These are phyloP conservation scores for Miniopterus natalensis DNA, from an alignment of 2,113 vertebrate genomes.

Conservation along the genomic window DNA sequence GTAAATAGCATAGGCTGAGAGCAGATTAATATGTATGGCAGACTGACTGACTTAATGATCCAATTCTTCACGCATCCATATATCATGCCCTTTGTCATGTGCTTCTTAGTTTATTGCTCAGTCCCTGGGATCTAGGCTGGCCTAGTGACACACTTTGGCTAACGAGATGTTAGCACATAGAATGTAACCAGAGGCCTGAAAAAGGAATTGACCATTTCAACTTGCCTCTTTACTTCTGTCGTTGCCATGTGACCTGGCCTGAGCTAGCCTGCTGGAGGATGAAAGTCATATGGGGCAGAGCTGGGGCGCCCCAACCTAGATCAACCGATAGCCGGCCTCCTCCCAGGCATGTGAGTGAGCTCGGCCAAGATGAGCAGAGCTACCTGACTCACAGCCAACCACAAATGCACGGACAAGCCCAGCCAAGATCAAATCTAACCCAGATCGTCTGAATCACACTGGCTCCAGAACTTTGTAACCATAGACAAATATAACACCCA, in stretches of 20 bases:
- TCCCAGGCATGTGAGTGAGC: neutral
- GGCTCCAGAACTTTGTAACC: neutral
- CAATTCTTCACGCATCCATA: neutral
- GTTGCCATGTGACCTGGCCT: neutral
- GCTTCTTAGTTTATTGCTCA: neutral
- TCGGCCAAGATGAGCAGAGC: neutral
- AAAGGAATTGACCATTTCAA: neutral
- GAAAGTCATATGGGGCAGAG: neutral
- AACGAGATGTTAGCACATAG: slow-evolving; percentile 16
- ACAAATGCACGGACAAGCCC: neutral
- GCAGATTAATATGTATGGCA: neutral
- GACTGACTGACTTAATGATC: neutral
- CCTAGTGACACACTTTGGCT: neutral
- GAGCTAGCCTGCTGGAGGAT: neutral
- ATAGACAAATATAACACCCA: neutral
- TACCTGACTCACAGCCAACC: neutral
- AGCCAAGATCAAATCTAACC: neutral
- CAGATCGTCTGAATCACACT: neutral
- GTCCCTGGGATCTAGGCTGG: neutral
- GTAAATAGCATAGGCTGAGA: neutral
- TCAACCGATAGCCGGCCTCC: neutral
- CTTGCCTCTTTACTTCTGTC: neutral
- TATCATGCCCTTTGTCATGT: neutral
- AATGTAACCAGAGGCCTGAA: neutral
- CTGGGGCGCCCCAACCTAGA: neutral